Conservation (phyloP, 2,113 vertebrate genomes). For the Silurus glanis region DNA sequence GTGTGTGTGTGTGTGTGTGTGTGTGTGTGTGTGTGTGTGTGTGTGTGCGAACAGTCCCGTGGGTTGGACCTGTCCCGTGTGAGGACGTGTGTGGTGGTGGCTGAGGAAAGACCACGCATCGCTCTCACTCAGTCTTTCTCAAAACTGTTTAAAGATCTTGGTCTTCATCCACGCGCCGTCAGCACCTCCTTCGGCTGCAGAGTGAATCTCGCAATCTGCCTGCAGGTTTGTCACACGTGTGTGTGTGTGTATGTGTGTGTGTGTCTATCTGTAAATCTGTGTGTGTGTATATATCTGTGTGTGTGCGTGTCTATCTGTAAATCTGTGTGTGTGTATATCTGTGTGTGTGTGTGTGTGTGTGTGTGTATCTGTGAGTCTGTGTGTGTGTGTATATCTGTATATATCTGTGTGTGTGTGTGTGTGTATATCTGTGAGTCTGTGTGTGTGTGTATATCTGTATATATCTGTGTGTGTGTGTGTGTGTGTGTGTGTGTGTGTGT, state of each 20-base stretch:
- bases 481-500: too few relatives aligned
- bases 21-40: constrained; percentile 15
- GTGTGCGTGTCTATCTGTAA: constrained; percentile 45
- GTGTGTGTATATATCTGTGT: too few relatives aligned
- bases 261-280: constrained; percentile 8
- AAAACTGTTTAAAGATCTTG: constrained; percentile 96
- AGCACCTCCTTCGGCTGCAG: constrained; percentile 97
- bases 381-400: too few relatives aligned
- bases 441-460: too few relatives aligned
- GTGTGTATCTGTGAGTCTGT: too few relatives aligned
- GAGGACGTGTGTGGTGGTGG: constrained; percentile 94
- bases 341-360: constrained; percentile 58
- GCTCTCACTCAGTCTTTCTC: constrained; percentile 96
- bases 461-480: too few relatives aligned
- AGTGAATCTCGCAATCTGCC: constrained; percentile 96
- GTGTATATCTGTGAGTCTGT: background rate
- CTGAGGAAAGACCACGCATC: constrained; percentile 93
- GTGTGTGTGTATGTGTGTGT: constrained; percentile 53
- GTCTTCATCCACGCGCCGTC: constrained; percentile 92
- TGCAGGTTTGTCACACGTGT: constrained; percentile 79
- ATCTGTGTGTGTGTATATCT: background rate
- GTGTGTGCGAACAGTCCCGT: constrained; percentile 75
- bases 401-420: too few relatives aligned
- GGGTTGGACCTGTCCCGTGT: constrained; percentile 94
- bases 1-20: background rate